Evolutionary conservation across 2,888 invertebrate genomes (phyloP).

Genomic region (Leptothorax acervorum): DNA sequence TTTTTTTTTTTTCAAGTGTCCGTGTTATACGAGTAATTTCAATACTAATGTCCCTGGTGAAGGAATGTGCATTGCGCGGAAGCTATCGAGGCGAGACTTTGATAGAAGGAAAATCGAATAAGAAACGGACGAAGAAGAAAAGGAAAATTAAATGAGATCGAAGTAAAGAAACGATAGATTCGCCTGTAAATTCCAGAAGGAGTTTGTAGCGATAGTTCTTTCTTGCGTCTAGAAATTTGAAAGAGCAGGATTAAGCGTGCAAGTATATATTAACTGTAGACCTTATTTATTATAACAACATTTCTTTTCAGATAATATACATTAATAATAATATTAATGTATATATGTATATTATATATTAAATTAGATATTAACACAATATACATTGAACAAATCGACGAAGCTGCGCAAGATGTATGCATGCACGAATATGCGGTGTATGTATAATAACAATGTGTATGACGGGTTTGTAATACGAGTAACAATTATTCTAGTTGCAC

Average conservation of each 20-base stretch:
- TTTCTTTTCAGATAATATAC: not conserved
- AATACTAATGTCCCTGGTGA: not conserved
- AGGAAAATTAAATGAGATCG: slow-evolving; percentile 46
- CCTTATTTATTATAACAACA: not conserved
- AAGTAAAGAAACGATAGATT: slow-evolving; percentile 38
- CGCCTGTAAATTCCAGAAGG: slow-evolving; percentile 12
- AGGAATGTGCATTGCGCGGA: slow-evolving; percentile 2
- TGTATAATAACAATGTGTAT: not conserved
- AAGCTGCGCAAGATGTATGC: not conserved
- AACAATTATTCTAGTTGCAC: slow-evolving; percentile 35
- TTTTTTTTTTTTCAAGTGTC: not conserved
- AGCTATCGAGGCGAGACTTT: slow-evolving; percentile 41
- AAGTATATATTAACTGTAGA: not conserved
- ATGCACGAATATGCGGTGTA: not conserved
- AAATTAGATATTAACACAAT: no score
- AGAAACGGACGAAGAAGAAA: slow-evolving; percentile 5
- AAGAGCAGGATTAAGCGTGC: not conserved
- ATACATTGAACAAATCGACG: not conserved
- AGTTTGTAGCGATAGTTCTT: slow-evolving; percentile 11
- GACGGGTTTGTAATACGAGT: slow-evolving; percentile 12
- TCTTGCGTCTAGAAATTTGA: slow-evolving; percentile 4
- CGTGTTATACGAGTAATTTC: slow-evolving; percentile 25
- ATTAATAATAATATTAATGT: not conserved
- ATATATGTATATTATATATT: not conserved
- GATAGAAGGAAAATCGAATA: slow-evolving; percentile 43